These are phyloP conservation scores for Troilus luridus DNA, from an alignment of 2,888 invertebrate genomes.

Conservation along the genomic window DNA sequence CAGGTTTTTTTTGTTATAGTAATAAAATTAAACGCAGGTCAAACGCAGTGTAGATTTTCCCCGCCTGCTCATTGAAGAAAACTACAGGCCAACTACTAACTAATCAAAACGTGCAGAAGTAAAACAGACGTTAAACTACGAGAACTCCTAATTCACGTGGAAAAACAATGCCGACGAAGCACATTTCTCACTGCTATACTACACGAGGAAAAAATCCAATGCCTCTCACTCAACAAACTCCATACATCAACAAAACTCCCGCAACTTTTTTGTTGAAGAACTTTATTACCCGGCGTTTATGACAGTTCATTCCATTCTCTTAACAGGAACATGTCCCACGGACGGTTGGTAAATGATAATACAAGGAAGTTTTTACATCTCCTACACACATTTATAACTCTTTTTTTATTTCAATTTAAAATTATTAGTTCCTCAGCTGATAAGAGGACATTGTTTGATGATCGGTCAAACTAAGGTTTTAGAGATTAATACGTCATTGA, in stretches of 20 bases:
- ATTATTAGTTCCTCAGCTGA: no score
- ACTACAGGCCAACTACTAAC: neutral
- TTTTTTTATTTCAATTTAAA: neutral
- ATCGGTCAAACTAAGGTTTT: no score
- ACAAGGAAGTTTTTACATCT: neutral
- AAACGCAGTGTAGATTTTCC: no score
- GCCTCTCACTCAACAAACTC: neutral
- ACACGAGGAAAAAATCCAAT: neutral
- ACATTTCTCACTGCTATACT: neutral
- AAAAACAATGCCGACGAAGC: constrained; percentile 3
- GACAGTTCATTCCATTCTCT: constrained; percentile 16
- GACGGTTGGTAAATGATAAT: neutral
- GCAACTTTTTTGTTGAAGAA: constrained; percentile 16
- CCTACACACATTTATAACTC: neutral
- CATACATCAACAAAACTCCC: neutral
- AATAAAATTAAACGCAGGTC: no score
- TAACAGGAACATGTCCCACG: neutral
- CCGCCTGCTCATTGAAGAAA: no score
- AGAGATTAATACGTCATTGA: no score
- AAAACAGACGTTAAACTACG: neutral
- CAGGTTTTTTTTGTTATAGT: no score
- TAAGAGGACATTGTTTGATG: no score
- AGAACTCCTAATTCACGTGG: neutral
- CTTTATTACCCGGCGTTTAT: constrained; percentile 3
- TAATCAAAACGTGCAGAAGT: neutral